Evolutionary conservation across 2,888 invertebrate species (phyloP).

Genomic region (Myathropa florea): DNA sequence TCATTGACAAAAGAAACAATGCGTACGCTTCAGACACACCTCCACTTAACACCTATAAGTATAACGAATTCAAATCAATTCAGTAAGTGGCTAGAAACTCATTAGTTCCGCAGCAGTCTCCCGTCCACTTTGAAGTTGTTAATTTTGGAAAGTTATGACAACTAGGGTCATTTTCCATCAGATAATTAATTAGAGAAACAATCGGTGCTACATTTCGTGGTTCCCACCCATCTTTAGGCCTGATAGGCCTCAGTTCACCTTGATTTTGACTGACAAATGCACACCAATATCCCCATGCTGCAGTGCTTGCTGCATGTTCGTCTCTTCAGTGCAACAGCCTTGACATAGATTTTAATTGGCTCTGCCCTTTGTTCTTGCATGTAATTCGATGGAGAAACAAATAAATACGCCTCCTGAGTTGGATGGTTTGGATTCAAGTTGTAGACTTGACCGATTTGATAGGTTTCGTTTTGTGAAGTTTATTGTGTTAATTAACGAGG

Average conservation of each 20-base stretch:
- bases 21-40: neutral
- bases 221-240: neutral
- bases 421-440: neutral
- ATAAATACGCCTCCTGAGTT: neutral
- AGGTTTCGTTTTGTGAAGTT: neutral
- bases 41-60: neutral
- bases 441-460: neutral
- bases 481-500: neutral
- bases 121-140: neutral
- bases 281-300: neutral
- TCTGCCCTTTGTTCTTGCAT: neutral
- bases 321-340: neutral
- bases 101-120: neutral
- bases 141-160: slow-evolving; percentile 16
- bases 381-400: neutral
- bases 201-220: too few species aligned
- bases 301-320: neutral
- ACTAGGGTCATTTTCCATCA: neutral
- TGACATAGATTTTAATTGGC: neutral
- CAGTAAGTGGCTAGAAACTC: neutral
- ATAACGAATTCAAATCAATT: neutral
- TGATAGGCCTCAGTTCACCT: neutral
- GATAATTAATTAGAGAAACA: too few species aligned
- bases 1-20: too few species aligned
- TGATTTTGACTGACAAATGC: neutral